Evolutionary conservation across 2,888 invertebrate species (phyloP).

Genomic region (Calameuta pallipes): DNA sequence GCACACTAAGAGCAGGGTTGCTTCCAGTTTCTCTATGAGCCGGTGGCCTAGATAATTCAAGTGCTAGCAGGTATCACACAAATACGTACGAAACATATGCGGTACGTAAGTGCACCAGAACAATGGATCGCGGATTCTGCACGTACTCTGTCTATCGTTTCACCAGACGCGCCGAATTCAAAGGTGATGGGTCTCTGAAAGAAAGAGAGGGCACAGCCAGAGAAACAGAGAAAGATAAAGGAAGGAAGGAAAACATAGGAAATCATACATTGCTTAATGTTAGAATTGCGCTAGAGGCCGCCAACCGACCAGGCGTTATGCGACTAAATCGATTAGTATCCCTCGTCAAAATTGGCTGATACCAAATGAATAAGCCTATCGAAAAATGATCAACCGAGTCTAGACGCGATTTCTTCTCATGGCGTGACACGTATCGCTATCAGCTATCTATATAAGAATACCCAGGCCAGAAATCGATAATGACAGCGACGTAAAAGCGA

Average conservation of each 20-base stretch:
- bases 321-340: not conserved
- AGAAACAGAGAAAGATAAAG: not conserved
- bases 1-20: slow-evolving; percentile 32
- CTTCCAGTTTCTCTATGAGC: slow-evolving; percentile 28
- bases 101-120: not conserved
- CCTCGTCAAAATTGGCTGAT: not conserved
- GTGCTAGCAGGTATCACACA: slow-evolving; percentile 24
- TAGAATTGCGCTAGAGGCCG: not conserved
- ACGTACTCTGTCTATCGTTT: not conserved
- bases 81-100: slow-evolving; percentile 16
- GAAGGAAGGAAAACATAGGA: not conserved
- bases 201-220: not conserved
- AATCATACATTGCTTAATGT: not conserved
- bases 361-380: not conserved
- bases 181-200: not conserved
- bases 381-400: not conserved
- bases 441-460: not conserved
- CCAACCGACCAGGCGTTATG: not conserved
- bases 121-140: slow-evolving; percentile 2
- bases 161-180: not conserved
- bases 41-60: slow-evolving; percentile 42
- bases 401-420: not conserved
- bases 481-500: not conserved
- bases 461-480: not conserved
- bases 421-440: not conserved